Evolutionary conservation across 2,888 invertebrate genomes (phyloP).

Genomic region (Formica aserva): DNA sequence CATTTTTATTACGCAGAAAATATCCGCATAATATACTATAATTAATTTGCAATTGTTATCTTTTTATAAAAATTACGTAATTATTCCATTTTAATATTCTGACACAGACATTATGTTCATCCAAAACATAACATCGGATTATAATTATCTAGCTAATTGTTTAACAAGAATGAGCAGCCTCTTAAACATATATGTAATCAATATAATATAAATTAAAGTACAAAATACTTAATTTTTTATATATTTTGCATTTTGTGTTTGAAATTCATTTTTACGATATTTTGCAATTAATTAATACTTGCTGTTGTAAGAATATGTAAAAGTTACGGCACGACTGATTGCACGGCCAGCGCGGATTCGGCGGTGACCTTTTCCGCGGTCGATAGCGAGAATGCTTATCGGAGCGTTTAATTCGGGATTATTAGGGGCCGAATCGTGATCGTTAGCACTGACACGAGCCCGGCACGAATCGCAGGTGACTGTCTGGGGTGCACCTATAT

Average conservation of each 20-base stretch:
- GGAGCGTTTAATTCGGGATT: constrained; percentile 78
- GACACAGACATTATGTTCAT: neutral
- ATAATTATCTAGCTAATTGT: constrained; percentile 2
- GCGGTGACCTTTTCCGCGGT: constrained; percentile 36
- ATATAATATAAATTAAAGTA: neutral
- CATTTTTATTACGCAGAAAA: neutral
- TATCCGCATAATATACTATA: neutral
- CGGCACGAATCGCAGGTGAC: constrained; percentile 77
- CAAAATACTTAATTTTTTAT: neutral
- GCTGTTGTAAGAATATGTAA: neutral
- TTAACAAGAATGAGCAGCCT: neutral
- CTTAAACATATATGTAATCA: neutral
- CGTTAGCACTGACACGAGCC: constrained; percentile 76
- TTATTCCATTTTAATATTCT: neutral
- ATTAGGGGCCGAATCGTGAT: constrained; percentile 77
- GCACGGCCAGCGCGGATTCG: constrained; percentile 25
- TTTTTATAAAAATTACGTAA: constrained; percentile 3
- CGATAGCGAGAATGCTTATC: constrained; percentile 61
- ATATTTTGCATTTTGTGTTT: neutral
- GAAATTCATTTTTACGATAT: neutral
- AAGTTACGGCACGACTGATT: constrained; percentile 38
- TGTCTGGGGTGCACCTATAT: constrained; percentile 73
- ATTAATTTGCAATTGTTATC: neutral
- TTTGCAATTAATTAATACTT: neutral
- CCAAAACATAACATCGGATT: neutral